Percentiles rank a stretch among this genome's conserved stretches.
These are phyloP conservation scores for Microplitis demolitor DNA, from an alignment of 1,140 invertebrate species.

Conservation along the genomic window DNA sequence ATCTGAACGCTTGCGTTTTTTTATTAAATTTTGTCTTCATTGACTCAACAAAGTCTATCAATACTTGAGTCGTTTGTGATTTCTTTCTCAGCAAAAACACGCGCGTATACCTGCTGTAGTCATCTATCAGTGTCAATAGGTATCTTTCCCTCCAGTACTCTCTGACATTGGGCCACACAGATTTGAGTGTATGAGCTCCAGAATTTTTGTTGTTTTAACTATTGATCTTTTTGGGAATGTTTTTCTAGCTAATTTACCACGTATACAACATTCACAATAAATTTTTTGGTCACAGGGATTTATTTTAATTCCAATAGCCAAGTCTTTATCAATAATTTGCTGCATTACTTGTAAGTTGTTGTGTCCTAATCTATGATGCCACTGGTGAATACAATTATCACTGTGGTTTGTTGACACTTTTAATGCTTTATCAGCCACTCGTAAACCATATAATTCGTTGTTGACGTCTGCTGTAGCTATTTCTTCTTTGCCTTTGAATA, in stretches of 20 bases:
- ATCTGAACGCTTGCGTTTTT: constrained; percentile 18
- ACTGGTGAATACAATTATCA: constrained; percentile 29
- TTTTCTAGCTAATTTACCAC: too few species aligned
- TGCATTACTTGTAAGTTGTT: constrained; percentile 25
- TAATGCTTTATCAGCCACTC: background rate
- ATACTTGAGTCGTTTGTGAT: constrained; percentile 6
- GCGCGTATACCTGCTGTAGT: constrained; percentile 17
- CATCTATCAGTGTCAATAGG: constrained; percentile 21
- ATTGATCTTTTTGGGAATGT: too few species aligned
- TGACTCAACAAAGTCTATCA: constrained; percentile 23
- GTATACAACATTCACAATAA: too few species aligned
- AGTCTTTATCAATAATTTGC: constrained; percentile 21
- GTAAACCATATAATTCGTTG: constrained; percentile 5
- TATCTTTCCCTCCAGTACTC: constrained; percentile 15
- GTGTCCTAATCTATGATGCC: constrained; percentile 37
- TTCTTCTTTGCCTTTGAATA: background rate
- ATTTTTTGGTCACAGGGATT: too few species aligned
- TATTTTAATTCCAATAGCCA: too few species aligned
- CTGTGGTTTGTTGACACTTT: background rate
- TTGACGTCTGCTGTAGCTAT: background rate
- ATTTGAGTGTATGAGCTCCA: too few species aligned
- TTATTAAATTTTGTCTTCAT: constrained; percentile 18
- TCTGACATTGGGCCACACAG: too few species aligned
- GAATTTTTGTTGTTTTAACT: too few species aligned
- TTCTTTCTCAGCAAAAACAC: constrained; percentile 22